Evolutionary conservation across 1,140 invertebrate species (phyloP).

Genomic region (Octopus bimaculoides): DNA sequence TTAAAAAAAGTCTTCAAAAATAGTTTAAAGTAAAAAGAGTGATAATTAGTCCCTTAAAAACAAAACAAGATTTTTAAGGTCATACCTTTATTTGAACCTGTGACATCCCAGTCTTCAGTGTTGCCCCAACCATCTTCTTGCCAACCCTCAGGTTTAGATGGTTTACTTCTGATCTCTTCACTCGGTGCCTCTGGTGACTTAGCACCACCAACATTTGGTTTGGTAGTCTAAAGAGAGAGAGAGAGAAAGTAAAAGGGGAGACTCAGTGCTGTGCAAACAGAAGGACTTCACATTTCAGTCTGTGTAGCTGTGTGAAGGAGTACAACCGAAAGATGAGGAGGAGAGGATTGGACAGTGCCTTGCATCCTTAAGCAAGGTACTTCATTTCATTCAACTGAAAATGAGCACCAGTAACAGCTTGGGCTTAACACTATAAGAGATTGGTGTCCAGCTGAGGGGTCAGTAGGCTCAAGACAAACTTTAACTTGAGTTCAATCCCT

Average conservation of each 20-base stretch:
- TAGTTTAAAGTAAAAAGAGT: background rate
- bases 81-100: conserved; percentile 27
- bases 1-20: background rate
- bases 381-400: no score
- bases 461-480: no score
- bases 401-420: no score
- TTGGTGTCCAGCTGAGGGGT: no score
- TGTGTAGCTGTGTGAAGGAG: background rate
- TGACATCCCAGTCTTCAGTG: conserved; percentile 33
- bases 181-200: conserved; percentile 14
- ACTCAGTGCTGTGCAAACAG: background rate
- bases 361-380: no score
- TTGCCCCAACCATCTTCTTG: conserved; percentile 19
- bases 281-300: background rate
- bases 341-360: no score
- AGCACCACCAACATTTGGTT: conserved; percentile 15
- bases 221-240: conserved; percentile 14
- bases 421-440: no score
- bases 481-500: no score
- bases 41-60: conserved; percentile 16
- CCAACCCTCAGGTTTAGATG: conserved; percentile 14
- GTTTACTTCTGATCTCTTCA: conserved; percentile 5
- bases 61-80: conserved; percentile 26
- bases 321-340: no score
- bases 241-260: conserved; percentile 13